phyloP scores from a whole-genome alignment of 2,888 invertebrate genomes.

The Helicoverpa assulta region DNA sequence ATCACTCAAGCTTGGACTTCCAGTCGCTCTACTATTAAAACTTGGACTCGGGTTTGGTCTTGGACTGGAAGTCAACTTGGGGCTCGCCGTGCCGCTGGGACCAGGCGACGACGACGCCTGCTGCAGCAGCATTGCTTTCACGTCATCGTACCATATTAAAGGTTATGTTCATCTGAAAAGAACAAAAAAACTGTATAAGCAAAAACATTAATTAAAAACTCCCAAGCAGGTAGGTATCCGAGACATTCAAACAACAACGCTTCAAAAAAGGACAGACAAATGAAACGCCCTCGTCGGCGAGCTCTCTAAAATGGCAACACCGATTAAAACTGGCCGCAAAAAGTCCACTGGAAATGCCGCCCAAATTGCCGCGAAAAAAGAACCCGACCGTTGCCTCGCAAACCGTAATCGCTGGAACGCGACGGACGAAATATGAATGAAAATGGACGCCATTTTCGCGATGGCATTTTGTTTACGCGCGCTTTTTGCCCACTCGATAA shows the following conservation, averaged over 20 bases:
- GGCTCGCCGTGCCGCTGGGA: conserved; percentile 88
- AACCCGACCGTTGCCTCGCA: conserved; percentile 73
- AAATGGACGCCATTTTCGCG: conserved; percentile 77
- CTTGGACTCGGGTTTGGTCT: conserved; percentile 72
- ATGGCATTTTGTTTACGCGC: conserved; percentile 77
- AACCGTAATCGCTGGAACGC: conserved; percentile 81
- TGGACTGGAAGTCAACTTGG: conserved; percentile 79
- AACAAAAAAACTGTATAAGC: conserved; percentile 44
- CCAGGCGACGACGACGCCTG: conserved; percentile 87
- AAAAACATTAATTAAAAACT: conserved; percentile 50
- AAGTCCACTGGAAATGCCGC: conserved; percentile 78
- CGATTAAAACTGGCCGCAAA: conserved; percentile 87
- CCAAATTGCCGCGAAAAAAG: conserved; percentile 85
- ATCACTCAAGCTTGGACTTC: conserved; percentile 74
- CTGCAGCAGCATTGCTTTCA: conserved; percentile 88
- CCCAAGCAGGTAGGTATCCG: conserved; percentile 40
- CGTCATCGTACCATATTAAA: conserved; percentile 83
- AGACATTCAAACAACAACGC: conserved; percentile 62
- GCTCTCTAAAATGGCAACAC: conserved; percentile 82
- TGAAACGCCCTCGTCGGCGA: conserved; percentile 71
- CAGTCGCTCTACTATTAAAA: conserved; percentile 70
- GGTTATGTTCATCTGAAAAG: conserved; percentile 75
- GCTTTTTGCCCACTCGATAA: conserved; percentile 65
- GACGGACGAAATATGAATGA: conserved; percentile 81
- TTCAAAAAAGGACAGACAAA: conserved; percentile 72